phyloP scores from a whole-genome alignment of 2,113 vertebrate species.

The Saguinus imperator region DNA sequence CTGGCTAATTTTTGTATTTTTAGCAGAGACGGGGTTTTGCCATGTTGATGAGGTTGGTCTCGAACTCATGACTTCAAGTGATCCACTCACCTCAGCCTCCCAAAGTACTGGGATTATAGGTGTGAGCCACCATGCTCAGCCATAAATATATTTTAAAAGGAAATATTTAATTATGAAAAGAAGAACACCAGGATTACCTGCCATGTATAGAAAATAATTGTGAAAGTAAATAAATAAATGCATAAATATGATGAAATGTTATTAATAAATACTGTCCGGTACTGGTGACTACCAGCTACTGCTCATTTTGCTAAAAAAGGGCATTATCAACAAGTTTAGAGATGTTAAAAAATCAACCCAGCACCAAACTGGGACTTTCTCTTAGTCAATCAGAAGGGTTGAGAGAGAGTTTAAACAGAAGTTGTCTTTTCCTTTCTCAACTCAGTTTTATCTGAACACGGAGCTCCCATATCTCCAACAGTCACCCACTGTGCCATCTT shows the following conservation, averaged over 20 bases:
- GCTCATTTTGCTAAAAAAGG: background rate
- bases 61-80: background rate
- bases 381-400: background rate
- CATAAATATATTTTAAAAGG: background rate
- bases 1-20: background rate
- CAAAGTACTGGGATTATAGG: background rate
- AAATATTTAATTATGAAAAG: background rate
- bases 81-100: background rate
- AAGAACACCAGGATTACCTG: background rate
- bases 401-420: background rate
- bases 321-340: background rate
- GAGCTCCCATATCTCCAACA: background rate
- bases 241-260: background rate
- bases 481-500: background rate
- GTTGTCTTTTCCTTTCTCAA: background rate
- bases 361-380: background rate
- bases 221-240: background rate
- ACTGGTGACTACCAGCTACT: background rate
- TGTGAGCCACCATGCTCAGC: background rate
- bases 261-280: background rate
- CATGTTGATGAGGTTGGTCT: background rate
- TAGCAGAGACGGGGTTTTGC: background rate
- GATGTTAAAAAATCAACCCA: background rate
- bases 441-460: background rate
- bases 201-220: background rate